These are phyloP conservation scores for Mystacides longicornis DNA, from an alignment of 2,888 invertebrate genomes.

Conservation along the genomic window DNA sequence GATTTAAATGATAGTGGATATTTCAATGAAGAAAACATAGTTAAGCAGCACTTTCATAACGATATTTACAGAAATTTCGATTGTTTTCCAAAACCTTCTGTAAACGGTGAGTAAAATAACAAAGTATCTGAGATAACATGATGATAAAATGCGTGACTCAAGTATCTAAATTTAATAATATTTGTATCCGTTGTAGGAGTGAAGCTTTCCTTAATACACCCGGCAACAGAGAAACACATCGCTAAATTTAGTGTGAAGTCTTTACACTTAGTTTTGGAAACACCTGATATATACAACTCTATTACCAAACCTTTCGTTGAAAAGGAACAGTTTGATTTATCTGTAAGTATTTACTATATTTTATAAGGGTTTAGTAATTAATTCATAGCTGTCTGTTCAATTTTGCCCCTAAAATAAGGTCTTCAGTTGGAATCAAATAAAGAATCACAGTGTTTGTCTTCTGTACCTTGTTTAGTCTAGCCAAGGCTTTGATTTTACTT, in stretches of 20 bases:
- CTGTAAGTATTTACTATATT: constrained; percentile 51
- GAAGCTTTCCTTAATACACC: constrained; percentile 84
- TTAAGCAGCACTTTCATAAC: constrained; percentile 64
- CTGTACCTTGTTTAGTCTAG: too few species aligned
- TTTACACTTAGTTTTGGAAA: constrained; percentile 73
- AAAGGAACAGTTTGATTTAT: constrained; percentile 65
- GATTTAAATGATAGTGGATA: constrained; percentile 49
- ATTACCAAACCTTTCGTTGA: constrained; percentile 72
- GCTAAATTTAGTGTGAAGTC: constrained; percentile 75
- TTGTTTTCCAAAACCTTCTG: constrained; percentile 53
- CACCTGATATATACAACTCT: constrained; percentile 69
- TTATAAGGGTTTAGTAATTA: too few species aligned
- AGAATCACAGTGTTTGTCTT: too few species aligned
- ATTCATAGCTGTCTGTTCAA: background rate
- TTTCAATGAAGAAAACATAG: constrained; percentile 53
- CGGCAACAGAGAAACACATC: constrained; percentile 89
- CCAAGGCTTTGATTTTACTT: too few species aligned
- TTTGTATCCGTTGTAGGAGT: constrained; percentile 53
- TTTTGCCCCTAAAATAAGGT: background rate
- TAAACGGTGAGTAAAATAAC: constrained; percentile 54
- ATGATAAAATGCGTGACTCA: too few species aligned
- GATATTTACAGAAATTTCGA: constrained; percentile 80
- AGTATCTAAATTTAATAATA: too few species aligned
- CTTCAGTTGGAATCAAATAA: too few species aligned
- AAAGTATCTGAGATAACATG: background rate